These are phyloP conservation scores for Eulithis prunata DNA, from an alignment of 2,888 invertebrate species.

Conservation along the genomic window DNA sequence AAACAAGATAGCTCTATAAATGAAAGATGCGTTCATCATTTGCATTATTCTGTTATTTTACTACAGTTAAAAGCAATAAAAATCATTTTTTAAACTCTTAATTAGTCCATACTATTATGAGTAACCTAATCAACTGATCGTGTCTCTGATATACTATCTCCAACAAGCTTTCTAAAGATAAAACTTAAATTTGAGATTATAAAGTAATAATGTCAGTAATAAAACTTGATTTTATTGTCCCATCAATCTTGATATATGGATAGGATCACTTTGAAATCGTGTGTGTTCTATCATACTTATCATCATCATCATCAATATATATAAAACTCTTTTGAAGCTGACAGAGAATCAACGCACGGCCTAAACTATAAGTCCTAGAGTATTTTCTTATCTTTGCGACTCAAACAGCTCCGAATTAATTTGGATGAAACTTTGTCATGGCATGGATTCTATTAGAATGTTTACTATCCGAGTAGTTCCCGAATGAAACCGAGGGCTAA, in stretches of 20 bases:
- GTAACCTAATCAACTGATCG: conserved; percentile 72
- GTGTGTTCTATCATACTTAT: conserved; percentile 59
- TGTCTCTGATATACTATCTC: conserved; percentile 75
- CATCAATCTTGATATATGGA: conserved; percentile 78
- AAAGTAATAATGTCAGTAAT: conserved; percentile 75
- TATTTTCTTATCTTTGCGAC: too few relatives aligned
- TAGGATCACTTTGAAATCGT: conserved; percentile 57
- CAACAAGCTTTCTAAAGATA: conserved; percentile 79
- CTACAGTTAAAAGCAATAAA: conserved; percentile 8
- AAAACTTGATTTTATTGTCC: conserved; percentile 77
- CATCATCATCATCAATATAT: too few relatives aligned
- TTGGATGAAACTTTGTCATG: too few relatives aligned
- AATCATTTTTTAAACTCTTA: conserved; percentile 31
- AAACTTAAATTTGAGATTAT: conserved; percentile 79
- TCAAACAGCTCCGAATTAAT: too few relatives aligned
- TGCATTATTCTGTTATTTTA: neutral
- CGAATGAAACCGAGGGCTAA: neutral
- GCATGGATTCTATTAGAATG: too few relatives aligned
- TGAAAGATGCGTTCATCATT: too few relatives aligned
- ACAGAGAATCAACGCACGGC: too few relatives aligned
- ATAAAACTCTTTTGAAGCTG: too few relatives aligned
- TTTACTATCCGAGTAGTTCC: too few relatives aligned
- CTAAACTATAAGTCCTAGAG: too few relatives aligned
- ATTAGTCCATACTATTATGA: conserved; percentile 41
- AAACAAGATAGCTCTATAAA: too few relatives aligned